Base-by-base conservation (phyloP, 2,113 vertebrate species). In the Columbina picui region DNA sequence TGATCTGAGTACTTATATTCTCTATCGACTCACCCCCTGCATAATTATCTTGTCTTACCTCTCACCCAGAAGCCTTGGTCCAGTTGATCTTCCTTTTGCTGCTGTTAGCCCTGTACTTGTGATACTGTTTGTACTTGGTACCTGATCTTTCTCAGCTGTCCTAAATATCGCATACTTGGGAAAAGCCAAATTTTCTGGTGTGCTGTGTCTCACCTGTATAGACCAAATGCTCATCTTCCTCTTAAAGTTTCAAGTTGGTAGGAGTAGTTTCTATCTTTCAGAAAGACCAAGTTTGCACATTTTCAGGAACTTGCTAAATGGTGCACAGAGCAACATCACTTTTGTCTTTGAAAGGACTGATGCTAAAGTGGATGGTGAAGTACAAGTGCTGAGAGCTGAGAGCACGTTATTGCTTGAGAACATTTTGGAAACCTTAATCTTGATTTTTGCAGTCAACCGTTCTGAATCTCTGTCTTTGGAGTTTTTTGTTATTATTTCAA, bases 31-130 rank as follows among this genome's bases (percentile, higher is more conserved):
- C 41, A n/a, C 7, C 3, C 9, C 15, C 38, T 73, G 52, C 23
- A 61, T 92, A 85, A 89, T 89, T 85, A 87, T 16, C 10, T 10
- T 89, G 47, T 79, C 59, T 63, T 55, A 45, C 53, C 9, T 79
- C 59, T 92, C 5, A 2, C 14, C 34, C 67, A 68, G 70, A 70
- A 88, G 32, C 59, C 32, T 71, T 38, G 60, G 19, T 22, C 43
- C 27, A 84, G 29, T 30, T 86, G 63, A 49, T 84, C 15, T 88
- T 61, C 47, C 23, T 83, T 19, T 47, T 87, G 47, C 34, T 69
- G 27, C 50, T 79, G 5, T 60, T 68, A 78, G 12, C 23, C 23
- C 29, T 49, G 2, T 30, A 20, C 26, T 50, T 67, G 6, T 29
- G 50, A 60, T 26, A 10, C 23, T 70, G 8, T 50, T 85, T 49